phyloP scores from a whole-genome alignment of 1,140 invertebrate species.

The Vanessa atalanta region DNA sequence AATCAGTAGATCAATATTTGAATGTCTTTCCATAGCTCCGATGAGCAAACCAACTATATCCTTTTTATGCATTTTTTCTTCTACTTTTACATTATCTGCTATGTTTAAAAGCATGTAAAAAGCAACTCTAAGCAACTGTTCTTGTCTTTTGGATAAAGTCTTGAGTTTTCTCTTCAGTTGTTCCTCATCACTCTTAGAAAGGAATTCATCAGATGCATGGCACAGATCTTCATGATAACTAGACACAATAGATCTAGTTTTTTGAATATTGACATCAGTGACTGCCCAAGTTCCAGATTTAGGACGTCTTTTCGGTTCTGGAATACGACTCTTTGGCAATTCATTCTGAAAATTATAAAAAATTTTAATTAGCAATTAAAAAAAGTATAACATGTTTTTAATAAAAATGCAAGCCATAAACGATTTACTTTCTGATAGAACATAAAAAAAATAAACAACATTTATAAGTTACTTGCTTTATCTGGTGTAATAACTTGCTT shows the following conservation, averaged over 20 bases:
- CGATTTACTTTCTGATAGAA: neutral
- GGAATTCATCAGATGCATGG: constrained; percentile 78
- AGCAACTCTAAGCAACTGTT: constrained; percentile 92
- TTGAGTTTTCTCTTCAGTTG: constrained; percentile 90
- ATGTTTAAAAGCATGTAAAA: constrained; percentile 97
- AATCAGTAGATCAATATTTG: constrained; percentile 92
- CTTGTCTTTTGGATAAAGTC: constrained; percentile 93
- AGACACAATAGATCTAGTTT: constrained; percentile 81
- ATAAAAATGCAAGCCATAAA: neutral
- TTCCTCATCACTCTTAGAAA: constrained; percentile 89
- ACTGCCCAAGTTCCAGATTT: constrained; percentile 85
- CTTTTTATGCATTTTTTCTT: constrained; percentile 98
- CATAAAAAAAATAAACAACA: neutral
- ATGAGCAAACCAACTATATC: constrained; percentile 94
- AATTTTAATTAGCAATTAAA: too few relatives aligned
- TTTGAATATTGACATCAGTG: constrained; percentile 78
- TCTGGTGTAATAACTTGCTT: constrained; percentile 75
- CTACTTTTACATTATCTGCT: constrained; percentile 95
- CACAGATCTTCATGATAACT: constrained; percentile 85
- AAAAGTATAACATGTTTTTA: too few relatives aligned
- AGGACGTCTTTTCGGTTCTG: constrained; percentile 84
- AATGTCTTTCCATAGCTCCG: constrained; percentile 92
- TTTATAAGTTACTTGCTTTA: constrained; percentile 53
- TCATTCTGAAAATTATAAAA: constrained; percentile 77
- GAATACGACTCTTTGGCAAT: constrained; percentile 84